A percentile compares a stretch with the other conserved stretches of the same genome.
phyloP scores from a whole-genome alignment of 2,113 vertebrate genomes.

The Sebastes schlegelii region DNA sequence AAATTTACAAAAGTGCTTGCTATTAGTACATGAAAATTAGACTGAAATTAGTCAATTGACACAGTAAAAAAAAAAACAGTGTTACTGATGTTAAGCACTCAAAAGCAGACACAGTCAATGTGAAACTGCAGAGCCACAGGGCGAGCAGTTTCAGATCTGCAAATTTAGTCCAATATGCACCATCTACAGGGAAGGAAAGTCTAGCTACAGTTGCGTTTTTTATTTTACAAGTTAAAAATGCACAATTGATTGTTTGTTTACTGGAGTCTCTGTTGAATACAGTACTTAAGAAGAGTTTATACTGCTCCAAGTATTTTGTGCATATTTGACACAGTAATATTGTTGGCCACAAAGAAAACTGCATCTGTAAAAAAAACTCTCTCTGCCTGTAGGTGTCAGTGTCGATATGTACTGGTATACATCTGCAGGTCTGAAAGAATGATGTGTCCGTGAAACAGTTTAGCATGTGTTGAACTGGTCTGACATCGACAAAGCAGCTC shows the following conservation, averaged over 20 bases:
- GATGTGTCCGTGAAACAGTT: background rate
- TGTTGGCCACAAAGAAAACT: background rate
- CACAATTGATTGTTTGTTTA: background rate
- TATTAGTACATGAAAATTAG: constrained; percentile 21
- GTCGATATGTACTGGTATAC: background rate
- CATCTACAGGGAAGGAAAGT: background rate
- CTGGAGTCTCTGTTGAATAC: background rate
- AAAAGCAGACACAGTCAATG: background rate
- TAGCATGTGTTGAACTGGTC: background rate
- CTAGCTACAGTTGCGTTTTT: background rate
- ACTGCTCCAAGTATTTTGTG: background rate
- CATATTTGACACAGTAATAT: background rate
- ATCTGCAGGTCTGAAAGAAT: background rate
- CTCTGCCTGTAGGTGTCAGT: background rate
- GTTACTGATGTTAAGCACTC: background rate
- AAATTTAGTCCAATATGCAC: background rate
- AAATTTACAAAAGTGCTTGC: constrained; percentile 15
- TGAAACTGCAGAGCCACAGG: background rate
- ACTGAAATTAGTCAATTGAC: constrained; percentile 16
- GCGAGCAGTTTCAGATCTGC: background rate
- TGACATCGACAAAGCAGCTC: background rate
- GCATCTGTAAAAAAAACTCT: background rate
- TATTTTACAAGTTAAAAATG: background rate
- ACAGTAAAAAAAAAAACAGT: constrained; percentile 19
- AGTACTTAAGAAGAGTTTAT: background rate